Percentiles rank a stretch among this genome's conserved stretches.
Conservation (phyloP, 2,888 invertebrate genomes). For the Gisinianus flammeolus region DNA sequence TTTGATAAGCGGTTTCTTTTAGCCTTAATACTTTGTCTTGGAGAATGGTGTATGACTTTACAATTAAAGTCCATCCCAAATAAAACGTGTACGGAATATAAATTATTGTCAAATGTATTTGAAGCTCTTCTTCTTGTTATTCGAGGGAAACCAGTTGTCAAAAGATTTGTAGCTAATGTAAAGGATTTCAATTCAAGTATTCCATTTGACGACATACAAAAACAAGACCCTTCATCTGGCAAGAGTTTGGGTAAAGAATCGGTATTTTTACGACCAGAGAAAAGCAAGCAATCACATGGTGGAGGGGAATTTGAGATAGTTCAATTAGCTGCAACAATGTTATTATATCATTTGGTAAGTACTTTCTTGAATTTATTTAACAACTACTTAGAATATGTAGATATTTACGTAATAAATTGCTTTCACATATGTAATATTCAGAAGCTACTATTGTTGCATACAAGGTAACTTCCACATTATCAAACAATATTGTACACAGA, state of each 20-base stretch:
- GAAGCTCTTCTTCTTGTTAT: slow-evolving; percentile 63
- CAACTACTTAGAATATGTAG: too few relatives aligned
- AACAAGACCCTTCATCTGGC: slow-evolving; percentile 16
- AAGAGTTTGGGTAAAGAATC: slow-evolving; percentile 49
- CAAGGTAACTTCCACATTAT: too few relatives aligned
- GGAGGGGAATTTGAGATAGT: slow-evolving; percentile 63
- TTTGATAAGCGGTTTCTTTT: slow-evolving; percentile 72
- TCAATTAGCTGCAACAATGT: slow-evolving; percentile 70
- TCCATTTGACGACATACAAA: slow-evolving; percentile 70
- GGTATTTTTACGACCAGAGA: slow-evolving; percentile 45
- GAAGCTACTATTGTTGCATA: too few relatives aligned
- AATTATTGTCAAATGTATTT: slow-evolving; percentile 73
- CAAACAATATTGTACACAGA: too few relatives aligned
- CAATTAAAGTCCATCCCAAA: slow-evolving; percentile 60
- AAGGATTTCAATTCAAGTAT: slow-evolving; percentile 78
- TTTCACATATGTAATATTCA: too few relatives aligned
- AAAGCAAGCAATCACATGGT: slow-evolving; percentile 44
- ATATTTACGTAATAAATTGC: slow-evolving; percentile 70
- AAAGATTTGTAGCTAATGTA: slow-evolving; percentile 59
- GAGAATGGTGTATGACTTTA: slow-evolving; percentile 91
- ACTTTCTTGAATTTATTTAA: too few relatives aligned
- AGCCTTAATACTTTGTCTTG: slow-evolving; percentile 84
- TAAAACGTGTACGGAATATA: slow-evolving; percentile 20
- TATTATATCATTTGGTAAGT: slow-evolving; percentile 85
- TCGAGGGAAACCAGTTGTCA: slow-evolving; percentile 47